phyloP scores from a whole-genome alignment of 1,140 invertebrate species.

The Venturia canescens region DNA sequence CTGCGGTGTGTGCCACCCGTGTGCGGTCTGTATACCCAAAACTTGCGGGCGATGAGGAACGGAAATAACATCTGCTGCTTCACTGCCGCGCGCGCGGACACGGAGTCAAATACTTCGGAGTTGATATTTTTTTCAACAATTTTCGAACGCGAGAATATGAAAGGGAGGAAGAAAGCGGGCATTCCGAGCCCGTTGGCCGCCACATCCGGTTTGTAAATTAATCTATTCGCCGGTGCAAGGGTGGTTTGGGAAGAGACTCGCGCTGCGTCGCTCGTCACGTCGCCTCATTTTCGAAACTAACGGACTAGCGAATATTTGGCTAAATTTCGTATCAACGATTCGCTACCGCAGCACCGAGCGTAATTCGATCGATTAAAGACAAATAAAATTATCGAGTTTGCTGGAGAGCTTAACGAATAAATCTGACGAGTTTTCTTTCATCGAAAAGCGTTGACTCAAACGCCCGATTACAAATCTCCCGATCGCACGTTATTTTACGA shows the following conservation, averaged over 20 bases:
- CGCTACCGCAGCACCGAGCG: no score
- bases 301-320: no score
- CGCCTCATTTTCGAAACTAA: no score
- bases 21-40: conserved; percentile 27
- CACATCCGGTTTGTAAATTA: conserved; percentile 20
- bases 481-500: no score
- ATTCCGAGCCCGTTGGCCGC: not conserved
- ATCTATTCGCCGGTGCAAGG: not conserved
- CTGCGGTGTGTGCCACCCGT: conserved; percentile 2
- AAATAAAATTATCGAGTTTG: no score
- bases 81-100: conserved; percentile 37
- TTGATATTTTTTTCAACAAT: conserved; percentile 36
- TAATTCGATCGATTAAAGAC: no score
- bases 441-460: no score
- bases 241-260: not conserved
- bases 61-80: conserved; percentile 58
- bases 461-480: no score
- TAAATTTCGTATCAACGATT: no score
- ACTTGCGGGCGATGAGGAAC: conserved; percentile 46
- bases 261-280: not conserved
- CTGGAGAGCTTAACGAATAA: no score
- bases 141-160: conserved; percentile 18
- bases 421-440: no score
- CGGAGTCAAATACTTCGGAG: conserved; percentile 19
- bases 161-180: not conserved